Base-by-base conservation (phyloP, 2,888 invertebrate species). In the Mythimna impura region DNA sequence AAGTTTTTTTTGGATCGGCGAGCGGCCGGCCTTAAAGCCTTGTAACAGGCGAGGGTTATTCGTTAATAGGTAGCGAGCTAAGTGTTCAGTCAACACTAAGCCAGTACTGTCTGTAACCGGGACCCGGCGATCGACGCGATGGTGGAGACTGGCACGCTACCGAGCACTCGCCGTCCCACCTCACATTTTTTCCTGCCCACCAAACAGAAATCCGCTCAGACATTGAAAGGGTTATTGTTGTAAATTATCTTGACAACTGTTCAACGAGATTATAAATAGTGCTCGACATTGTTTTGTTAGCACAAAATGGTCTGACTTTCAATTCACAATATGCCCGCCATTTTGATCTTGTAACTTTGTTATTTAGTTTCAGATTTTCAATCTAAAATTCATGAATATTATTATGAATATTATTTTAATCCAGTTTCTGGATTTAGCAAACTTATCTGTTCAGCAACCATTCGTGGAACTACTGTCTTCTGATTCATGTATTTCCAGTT, bases 81-180 rank as follows among this genome's bases (percentile, higher is more conserved):
- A 86, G 81, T 76, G 78, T 64, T 85, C 73, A 57, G 85, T 80
- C 80, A 82, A 86, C 83, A 83, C 66, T 65, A 71, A 73, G 68
- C 68, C 73, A 20, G 17, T 7, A 20, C 17, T 17, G 47, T 17
- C 47, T 47, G 20, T 5, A 5, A 6, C 47, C 47, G 17, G 47
- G 17, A 10, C 43, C 47, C 47, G 17, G 47, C 47, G 65, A 54
- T 47, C 52, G 64, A 55, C 63, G 55, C 70, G 40, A 20, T 12
- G 20, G 5, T 20, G 10, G 17, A 17, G 17, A 47, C 47, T 43
- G 47, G 66, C 50, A 43, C 61, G 67, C n/a, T 12, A n/a, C 70
- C 73, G 70, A 69, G 25, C 14, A 6, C n/a, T 5, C 9, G 5
- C 69, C 43, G 71, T 78, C 36, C n/a, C n/a, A 20, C n/a, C 58